Base-by-base conservation (phyloP, 2,888 invertebrate species). In the Spatulosminthurus flaviceps region DNA sequence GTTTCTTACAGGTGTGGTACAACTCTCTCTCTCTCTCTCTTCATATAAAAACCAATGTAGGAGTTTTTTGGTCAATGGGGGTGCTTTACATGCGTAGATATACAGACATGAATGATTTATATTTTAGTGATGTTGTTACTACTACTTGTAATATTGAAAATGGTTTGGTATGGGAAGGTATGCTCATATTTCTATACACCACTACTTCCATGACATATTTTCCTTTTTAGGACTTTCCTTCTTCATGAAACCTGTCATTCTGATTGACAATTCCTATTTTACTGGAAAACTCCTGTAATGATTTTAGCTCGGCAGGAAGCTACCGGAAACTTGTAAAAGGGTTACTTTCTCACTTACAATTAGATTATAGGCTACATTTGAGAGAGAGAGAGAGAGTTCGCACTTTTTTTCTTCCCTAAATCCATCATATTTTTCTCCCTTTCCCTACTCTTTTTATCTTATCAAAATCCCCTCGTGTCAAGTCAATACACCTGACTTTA, bases 201-300 rank as follows among this genome's bases (percentile, higher is more conserved):
- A 9, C 11, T 24, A 19, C 64, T 22, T 11, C 16, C n/a, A n/a
- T 72, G 72, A 72, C 72, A 72, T 72, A 41, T 72, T 72, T 26
- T 51, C 72, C 22, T 21, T 13, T 11, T 64, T 26, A 42, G 41
- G 22, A 72, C 28, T 70, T n/a, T 70, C 29, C 41, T 28, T 42
- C 42, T 41, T 70, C 41, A 29, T 41, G 41, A 72, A 22, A 72
- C 41, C 43, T 51, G 72, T 51, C 72, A 72, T 7, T 51, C 26
- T 43, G 43, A 72, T 26, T 72, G 72, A 72, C 51, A 51, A 51
- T 42, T 43, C 24, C 72, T 42, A 72, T 51, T 72, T 72, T 64
- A 24, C 7, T 26, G 7, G 24, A 64, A 22, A 64, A 24, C 24
- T 24, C 64, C 64, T 64, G 64, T 64, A 64, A 64, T 64, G 24